Conservation (phyloP, 1,140 invertebrate species). For the Eumaeus atala region DNA sequence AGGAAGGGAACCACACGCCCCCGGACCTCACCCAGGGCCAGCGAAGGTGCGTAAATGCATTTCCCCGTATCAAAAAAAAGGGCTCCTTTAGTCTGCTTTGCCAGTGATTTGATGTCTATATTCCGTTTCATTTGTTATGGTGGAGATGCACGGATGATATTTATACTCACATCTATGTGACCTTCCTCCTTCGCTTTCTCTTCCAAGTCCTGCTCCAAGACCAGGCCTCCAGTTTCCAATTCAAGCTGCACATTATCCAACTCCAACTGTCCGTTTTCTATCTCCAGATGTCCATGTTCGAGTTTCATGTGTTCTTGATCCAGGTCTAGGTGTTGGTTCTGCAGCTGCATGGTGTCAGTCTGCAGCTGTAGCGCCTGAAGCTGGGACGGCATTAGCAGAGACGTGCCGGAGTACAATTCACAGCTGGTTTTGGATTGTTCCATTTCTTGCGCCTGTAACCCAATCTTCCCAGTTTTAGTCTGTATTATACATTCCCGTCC, state of each 20-base stretch:
- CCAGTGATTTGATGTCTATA: no score
- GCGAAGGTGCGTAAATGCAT: no score
- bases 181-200: conserved; percentile 12
- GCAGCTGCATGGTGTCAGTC: neutral
- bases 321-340: neutral
- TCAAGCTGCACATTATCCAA: conserved; percentile 18
- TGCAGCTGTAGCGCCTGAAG: conserved; percentile 11
- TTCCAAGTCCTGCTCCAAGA: conserved; percentile 1
- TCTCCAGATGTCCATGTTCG: conserved; percentile 17
- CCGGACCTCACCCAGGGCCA: no score
- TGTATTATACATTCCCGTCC: neutral
- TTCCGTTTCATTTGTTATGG: no score
- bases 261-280: conserved; percentile 21
- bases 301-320: neutral
- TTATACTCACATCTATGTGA: conserved; percentile 32
- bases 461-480: neutral
- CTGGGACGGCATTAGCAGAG: conserved; percentile 31
- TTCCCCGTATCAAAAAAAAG: no score
- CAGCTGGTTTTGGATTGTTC: conserved; percentile 30
- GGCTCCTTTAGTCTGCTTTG: no score
- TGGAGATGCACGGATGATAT: no score
- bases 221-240: neutral
- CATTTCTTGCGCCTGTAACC: conserved; percentile 21
- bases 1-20: no score
- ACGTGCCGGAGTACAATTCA: conserved; percentile 34